phyloP scores from a whole-genome alignment of 1,140 invertebrate species.

The Bombus confusus region DNA sequence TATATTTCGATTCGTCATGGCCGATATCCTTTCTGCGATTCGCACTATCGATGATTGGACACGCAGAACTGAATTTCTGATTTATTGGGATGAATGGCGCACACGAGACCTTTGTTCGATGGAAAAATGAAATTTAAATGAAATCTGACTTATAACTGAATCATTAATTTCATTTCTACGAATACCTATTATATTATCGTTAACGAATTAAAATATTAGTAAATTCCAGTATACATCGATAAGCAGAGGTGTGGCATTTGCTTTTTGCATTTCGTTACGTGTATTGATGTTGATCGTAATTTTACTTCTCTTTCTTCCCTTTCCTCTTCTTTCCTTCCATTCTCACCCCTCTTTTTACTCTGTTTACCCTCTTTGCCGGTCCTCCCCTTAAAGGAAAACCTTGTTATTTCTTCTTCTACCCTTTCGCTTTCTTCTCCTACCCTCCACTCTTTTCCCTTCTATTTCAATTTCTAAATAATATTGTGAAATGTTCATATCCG shows the following conservation, averaged over 20 bases:
- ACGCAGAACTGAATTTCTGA: constrained; percentile 42
- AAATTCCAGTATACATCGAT: neutral
- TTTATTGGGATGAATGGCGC: constrained; percentile 7
- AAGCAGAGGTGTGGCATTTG: no score
- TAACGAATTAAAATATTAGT: neutral
- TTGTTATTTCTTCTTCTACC: neutral
- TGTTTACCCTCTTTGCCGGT: no score
- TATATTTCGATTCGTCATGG: constrained; percentile 76
- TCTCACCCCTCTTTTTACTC: no score
- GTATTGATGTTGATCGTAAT: neutral
- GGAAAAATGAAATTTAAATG: constrained; percentile 38
- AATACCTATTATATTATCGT: neutral
- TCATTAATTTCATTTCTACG: neutral
- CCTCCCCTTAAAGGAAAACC: neutral
- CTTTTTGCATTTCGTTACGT: neutral
- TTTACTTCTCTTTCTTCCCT: neutral
- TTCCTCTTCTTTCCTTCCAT: no score
- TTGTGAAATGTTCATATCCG: neutral
- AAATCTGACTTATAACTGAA: neutral
- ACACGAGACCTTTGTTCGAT: neutral
- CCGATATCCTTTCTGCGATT: constrained; percentile 61
- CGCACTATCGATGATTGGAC: constrained; percentile 74
- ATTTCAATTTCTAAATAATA: neutral
- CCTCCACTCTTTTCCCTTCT: neutral
- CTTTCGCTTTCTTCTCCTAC: no score